A percentile compares a stretch with the other conserved stretches of the same genome.
These are phyloP conservation scores for Drusus annulatus DNA, from an alignment of 1,140 invertebrate genomes.

Conservation along the genomic window DNA sequence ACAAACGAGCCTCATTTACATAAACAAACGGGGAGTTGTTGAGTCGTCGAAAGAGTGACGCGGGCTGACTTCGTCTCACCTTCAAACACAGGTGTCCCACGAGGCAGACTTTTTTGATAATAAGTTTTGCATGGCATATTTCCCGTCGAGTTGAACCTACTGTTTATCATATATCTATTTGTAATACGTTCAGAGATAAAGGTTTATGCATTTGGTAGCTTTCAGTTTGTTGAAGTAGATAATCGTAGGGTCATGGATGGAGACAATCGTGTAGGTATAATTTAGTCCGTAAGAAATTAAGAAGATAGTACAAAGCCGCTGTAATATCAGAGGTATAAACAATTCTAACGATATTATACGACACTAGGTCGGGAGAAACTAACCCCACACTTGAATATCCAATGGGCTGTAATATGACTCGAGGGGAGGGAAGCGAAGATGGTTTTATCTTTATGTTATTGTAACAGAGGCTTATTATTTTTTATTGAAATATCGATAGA, in stretches of 20 bases:
- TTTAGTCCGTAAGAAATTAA: no score
- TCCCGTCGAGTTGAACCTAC: no score
- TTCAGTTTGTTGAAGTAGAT: no score
- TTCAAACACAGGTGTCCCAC: conserved; percentile 2
- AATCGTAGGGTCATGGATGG: no score
- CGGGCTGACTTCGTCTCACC: neutral
- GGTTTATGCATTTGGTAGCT: no score
- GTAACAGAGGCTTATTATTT: conserved; percentile 37
- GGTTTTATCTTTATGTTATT: conserved; percentile 27
- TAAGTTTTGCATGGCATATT: no score
- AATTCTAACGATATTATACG: conserved; percentile 2
- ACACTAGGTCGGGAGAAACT: neutral
- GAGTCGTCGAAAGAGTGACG: conserved; percentile 3
- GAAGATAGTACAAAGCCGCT: neutral
- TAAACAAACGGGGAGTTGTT: conserved; percentile 31
- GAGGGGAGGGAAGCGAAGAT: conserved; percentile 13
- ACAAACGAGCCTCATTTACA: conserved; percentile 39
- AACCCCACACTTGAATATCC: conserved; percentile 42
- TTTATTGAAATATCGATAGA: conserved; percentile 34
- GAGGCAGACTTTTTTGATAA: neutral
- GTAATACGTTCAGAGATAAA: no score
- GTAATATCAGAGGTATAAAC: neutral
- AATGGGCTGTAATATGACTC: conserved; percentile 28
- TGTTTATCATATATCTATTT: no score
- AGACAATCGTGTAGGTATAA: no score